Conservation (phyloP, 2,113 vertebrate genomes). For the Tretioscincus oriximinensis region DNA sequence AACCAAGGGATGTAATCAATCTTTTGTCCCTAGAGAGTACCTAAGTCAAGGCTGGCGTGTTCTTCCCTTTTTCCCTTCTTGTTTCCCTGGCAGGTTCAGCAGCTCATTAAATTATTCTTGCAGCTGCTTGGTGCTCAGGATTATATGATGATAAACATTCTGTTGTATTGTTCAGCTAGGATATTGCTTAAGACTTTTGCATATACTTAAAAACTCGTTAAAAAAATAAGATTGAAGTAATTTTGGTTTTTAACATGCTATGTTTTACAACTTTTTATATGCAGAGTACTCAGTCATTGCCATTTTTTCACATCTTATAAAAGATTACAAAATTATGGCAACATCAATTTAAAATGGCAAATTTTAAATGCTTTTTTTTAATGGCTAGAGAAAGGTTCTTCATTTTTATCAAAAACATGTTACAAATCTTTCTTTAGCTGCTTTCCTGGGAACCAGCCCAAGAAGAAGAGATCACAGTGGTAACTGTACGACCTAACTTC, state of each 20-base stretch:
- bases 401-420: background rate
- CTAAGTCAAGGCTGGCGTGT: background rate
- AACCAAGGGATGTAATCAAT: background rate
- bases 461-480: conserved; percentile 84
- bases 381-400: background rate
- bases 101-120: background rate
- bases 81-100: background rate
- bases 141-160: background rate
- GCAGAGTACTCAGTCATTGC: background rate
- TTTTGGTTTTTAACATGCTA: background rate
- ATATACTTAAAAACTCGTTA: background rate
- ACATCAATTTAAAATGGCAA: background rate
- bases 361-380: background rate
- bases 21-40: background rate
- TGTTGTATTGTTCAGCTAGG: background rate
- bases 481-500: conserved; percentile 91
- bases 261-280: background rate
- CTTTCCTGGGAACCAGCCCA: conserved; percentile 90
- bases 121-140: background rate
- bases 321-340: background rate
- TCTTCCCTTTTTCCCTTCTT: background rate
- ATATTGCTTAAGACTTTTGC: background rate
- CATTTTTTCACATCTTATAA: background rate
- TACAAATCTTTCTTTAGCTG: conserved; percentile 70
- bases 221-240: background rate